phyloP scores from a whole-genome alignment of 2,797 vertebrate species.

The Capromys pilorides region DNA sequence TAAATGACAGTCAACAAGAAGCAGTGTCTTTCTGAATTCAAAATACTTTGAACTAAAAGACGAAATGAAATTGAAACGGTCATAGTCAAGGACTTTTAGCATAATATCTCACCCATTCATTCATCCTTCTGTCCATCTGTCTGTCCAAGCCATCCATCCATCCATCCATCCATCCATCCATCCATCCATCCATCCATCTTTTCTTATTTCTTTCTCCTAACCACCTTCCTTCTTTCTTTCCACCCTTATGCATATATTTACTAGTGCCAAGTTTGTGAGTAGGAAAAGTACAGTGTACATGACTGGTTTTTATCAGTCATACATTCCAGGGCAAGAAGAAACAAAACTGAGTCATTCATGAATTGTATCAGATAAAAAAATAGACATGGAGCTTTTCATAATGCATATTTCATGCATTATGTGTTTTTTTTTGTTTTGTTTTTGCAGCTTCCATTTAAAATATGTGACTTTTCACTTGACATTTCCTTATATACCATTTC shows the following conservation, averaged over 20 bases:
- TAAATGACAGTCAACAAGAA: not conserved
- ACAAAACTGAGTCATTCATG: not conserved
- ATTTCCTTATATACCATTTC: slow-evolving; percentile 12
- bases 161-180: not conserved
- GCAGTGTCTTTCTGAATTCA: not conserved
- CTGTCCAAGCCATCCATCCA: not conserved
- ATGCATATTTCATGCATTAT: not conserved
- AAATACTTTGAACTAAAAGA: slow-evolving; percentile 46
- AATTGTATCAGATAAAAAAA: not conserved
- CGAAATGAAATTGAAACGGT: not conserved
- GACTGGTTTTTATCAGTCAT: not conserved
- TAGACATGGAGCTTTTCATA: not conserved
- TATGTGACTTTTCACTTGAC: not conserved
- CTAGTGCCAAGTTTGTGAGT: not conserved
- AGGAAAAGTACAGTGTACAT: slow-evolving; percentile 1
- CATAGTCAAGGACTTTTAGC: not conserved
- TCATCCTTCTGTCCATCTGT: not conserved
- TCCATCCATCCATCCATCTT: not conserved
- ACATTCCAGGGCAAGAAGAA: not conserved
- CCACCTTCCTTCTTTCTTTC: not conserved
- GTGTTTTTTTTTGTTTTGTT: too few species aligned
- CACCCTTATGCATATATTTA: not conserved
- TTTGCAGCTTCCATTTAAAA: not conserved
- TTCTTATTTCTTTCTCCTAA: too few species aligned
- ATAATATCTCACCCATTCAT: not conserved